Percentiles rank a stretch among this genome's conserved stretches.
These are phyloP conservation scores for Lepus townsendii DNA, from an alignment of 2,797 vertebrate genomes.

Conservation along the genomic window DNA sequence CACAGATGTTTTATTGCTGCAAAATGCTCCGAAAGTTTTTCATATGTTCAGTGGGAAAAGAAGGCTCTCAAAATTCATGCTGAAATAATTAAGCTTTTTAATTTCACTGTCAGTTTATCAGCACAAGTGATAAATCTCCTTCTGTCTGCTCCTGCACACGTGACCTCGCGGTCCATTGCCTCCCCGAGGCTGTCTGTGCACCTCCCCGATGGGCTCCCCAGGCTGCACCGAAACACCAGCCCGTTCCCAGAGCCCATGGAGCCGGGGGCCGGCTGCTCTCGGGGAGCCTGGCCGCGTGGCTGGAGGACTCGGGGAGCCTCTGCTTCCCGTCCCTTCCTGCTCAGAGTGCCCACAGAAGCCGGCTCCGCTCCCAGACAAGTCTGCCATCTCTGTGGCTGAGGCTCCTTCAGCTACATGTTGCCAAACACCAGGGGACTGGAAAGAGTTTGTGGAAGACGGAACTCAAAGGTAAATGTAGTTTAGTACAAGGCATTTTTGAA, in stretches of 20 bases:
- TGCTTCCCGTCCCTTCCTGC: background rate
- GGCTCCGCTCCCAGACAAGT: background rate
- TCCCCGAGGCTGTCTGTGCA: background rate
- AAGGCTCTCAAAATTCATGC: slow-evolving; percentile 73
- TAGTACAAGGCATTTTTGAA: too few relatives aligned
- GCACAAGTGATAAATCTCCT: slow-evolving; percentile 61
- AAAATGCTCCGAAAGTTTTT: slow-evolving; percentile 78
- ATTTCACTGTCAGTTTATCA: slow-evolving; percentile 78
- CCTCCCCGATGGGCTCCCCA: background rate
- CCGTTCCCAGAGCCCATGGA: background rate
- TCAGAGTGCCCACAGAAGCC: background rate
- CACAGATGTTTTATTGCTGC: slow-evolving; percentile 80
- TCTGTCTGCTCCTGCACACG: background rate
- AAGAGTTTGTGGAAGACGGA: too few relatives aligned
- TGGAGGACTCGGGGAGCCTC: accelerated
- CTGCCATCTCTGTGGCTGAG: background rate
- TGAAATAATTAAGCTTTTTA: slow-evolving; percentile 79
- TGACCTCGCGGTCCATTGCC: slow-evolving; percentile 52
- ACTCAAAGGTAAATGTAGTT: too few relatives aligned
- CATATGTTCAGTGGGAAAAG: slow-evolving; percentile 74
- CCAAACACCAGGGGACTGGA: too few relatives aligned
- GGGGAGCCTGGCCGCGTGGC: too few relatives aligned
- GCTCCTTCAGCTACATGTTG: background rate
- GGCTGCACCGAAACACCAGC: accelerated
- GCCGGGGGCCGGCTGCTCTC: accelerated